Conservation (phyloP, 2,888 invertebrate species). For the Timandra comae region DNA sequence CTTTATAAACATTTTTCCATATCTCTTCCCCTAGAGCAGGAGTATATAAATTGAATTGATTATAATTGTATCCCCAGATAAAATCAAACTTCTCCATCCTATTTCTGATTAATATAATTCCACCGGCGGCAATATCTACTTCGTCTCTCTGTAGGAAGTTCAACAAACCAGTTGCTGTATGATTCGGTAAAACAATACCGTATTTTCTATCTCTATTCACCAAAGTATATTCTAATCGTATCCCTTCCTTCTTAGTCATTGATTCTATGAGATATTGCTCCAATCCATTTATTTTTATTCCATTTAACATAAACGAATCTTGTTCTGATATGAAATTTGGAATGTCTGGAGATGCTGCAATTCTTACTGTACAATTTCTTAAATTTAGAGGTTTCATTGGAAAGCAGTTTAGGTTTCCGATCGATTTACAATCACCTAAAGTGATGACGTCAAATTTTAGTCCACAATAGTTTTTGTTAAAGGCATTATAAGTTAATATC, state of each 20-base stretch:
- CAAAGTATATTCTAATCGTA: conserved; percentile 28
- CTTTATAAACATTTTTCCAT: conserved; percentile 44
- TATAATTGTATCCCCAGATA: conserved; percentile 42
- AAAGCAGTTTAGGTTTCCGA: background rate
- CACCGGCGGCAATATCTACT: conserved; percentile 41
- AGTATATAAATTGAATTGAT: conserved; percentile 29
- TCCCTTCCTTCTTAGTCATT: conserved; percentile 30
- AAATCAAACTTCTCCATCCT: conserved; percentile 43
- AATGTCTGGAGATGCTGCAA: conserved; percentile 33
- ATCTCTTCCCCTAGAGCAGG: conserved; percentile 25
- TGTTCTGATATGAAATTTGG: conserved; percentile 32
- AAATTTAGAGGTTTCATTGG: background rate
- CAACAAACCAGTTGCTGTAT: conserved; percentile 40
- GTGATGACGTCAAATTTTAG: background rate
- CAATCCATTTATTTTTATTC: conserved; percentile 29
- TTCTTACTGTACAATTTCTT: conserved; percentile 19
- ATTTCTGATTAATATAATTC: conserved; percentile 38
- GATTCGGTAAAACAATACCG: conserved; percentile 40
- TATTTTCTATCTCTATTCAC: conserved; percentile 17
- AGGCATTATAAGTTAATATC: conserved; percentile 37
- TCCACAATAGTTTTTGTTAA: conserved; percentile 36
- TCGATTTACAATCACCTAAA: background rate
- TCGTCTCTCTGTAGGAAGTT: conserved; percentile 29
- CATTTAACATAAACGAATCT: conserved; percentile 23
- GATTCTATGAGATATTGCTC: conserved; percentile 45